These are phyloP conservation scores for Petrocephalus microphthalmus DNA, from an alignment of 2,113 vertebrate genomes.

Conservation along the genomic window DNA sequence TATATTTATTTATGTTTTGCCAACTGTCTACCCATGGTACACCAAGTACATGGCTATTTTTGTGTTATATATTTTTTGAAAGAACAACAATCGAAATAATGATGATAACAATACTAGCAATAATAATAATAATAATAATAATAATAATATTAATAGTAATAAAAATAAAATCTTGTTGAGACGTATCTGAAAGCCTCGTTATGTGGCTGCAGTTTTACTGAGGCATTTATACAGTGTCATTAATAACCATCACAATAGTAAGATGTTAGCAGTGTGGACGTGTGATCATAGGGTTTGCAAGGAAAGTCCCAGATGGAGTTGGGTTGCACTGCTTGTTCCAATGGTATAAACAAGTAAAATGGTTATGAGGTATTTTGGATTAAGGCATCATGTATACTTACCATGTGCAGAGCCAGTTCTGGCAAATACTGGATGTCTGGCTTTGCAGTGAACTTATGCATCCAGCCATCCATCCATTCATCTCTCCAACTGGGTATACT, in stretches of 20 bases:
- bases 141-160: not conserved
- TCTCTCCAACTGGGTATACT: not conserved
- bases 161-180: not conserved
- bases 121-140: not conserved
- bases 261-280: not conserved
- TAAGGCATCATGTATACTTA: not conserved
- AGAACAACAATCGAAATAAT: not conserved
- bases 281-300: not conserved
- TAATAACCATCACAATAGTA: not conserved
- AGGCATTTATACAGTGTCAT: not conserved
- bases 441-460: not conserved
- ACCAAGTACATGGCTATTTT: conserved; percentile 4
- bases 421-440: not conserved
- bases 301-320: not conserved
- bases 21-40: conserved; percentile 9
- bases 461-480: not conserved
- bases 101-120: not conserved
- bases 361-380: not conserved
- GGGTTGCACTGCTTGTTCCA: not conserved
- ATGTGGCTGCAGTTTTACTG: not conserved
- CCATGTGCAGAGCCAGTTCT: not conserved
- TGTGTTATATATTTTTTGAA: not conserved
- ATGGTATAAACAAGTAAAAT: not conserved
- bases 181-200: not conserved
- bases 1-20: conserved; percentile 17